Conservation (phyloP, 37 sponge, comb jelly and placozoan genomes). For the Spongia lamella region DNA sequence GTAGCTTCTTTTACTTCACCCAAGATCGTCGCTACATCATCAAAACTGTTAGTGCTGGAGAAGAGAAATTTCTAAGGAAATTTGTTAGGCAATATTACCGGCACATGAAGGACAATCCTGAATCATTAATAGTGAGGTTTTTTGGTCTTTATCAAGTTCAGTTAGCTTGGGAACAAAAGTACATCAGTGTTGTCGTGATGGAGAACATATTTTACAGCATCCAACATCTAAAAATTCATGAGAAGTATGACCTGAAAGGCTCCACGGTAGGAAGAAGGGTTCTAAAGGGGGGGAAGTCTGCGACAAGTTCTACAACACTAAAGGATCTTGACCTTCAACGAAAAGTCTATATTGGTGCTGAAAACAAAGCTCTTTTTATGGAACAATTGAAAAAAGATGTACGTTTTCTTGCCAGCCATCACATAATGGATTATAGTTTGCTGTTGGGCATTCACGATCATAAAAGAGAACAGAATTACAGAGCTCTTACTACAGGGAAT, state of each 20-base stretch:
- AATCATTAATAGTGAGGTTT: conserved; percentile 76
- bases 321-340: conserved; percentile 83
- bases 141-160: conserved; percentile 82
- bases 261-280: conserved; percentile 72
- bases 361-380: conserved; percentile 65
- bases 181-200: conserved; percentile 87
- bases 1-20: conserved; percentile 94
- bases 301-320: conserved; percentile 44
- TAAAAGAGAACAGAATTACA: not conserved
- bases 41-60: conserved; percentile 76
- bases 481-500: too few relatives aligned
- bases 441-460: conserved; percentile 77
- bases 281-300: conserved; percentile 35
- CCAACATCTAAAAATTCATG: conserved; percentile 48
- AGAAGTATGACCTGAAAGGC: conserved; percentile 86
- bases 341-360: conserved; percentile 57
- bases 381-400: conserved; percentile 71
- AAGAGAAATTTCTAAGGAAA: conserved; percentile 60
- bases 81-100: conserved; percentile 59
- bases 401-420: conserved; percentile 47
- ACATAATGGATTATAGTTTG: conserved; percentile 92
- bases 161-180: conserved; percentile 76
- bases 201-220: conserved; percentile 83
- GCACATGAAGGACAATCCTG: conserved; percentile 78
- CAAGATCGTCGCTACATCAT: conserved; percentile 82